phyloP scores from a whole-genome alignment of 2,888 invertebrate species.

The Psylliodes chrysocephalus region DNA sequence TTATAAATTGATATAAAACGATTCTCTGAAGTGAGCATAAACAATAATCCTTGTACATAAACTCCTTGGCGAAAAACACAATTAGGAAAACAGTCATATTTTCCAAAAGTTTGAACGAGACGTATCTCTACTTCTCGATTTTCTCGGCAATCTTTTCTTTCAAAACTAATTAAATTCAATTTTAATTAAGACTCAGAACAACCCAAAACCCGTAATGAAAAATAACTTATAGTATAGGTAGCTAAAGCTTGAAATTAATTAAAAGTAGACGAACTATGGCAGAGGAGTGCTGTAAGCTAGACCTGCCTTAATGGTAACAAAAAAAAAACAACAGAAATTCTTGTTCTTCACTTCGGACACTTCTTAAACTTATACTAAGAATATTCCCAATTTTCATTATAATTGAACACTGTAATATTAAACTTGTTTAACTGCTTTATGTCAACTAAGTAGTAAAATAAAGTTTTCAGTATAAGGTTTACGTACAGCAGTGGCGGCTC shows the following conservation, averaged over 20 bases:
- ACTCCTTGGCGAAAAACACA: conserved; percentile 4
- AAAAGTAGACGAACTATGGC: conserved; percentile 5
- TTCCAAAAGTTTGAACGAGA: not conserved
- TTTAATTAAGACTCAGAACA: conserved; percentile 9
- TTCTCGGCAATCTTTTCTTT: conserved; percentile 1
- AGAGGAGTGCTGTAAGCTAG: not conserved
- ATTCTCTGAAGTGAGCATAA: not conserved
- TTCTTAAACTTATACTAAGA: not conserved
- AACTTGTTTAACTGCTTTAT: too few species aligned
- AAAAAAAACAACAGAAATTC: conserved; percentile 1
- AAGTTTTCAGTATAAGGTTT: too few species aligned
- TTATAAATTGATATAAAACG: conserved; percentile 1
- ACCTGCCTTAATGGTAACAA: not conserved
- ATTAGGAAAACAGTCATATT: conserved; percentile 6
- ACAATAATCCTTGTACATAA: conserved; percentile 1
- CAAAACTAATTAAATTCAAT: conserved; percentile 11
- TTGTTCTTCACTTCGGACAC: not conserved
- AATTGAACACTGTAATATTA: too few species aligned
- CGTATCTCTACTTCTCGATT: not conserved
- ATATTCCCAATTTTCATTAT: too few species aligned
- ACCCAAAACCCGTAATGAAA: conserved; percentile 6
- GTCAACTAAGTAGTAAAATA: too few species aligned
- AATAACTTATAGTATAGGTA: conserved; percentile 13
- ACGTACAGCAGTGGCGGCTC: too few species aligned
- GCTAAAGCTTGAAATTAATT: conserved; percentile 7